Percentiles rank a stretch among this genome's conserved stretches.
Conservation (phyloP, 35 echinoderm and acorn worm genomes). For the Ophioderma brevispina region DNA sequence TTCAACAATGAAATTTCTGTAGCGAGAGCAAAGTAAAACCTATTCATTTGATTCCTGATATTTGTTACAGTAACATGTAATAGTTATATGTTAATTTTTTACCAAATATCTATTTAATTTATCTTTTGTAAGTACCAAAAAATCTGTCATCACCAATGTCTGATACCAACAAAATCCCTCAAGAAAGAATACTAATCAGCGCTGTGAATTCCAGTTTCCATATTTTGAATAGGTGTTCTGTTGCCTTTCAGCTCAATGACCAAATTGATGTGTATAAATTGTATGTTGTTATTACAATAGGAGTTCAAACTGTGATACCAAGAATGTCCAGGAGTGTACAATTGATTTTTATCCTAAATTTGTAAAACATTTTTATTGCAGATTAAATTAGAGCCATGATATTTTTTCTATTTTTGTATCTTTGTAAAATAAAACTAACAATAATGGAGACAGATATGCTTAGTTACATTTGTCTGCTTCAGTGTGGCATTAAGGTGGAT, state of each 20-base stretch:
- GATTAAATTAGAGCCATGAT: conserved; percentile 9
- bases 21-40: background rate
- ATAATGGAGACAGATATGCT: background rate
- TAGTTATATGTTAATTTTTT: too few relatives aligned
- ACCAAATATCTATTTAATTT: conserved; percentile 2
- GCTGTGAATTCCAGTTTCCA: background rate
- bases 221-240: conserved; percentile 9
- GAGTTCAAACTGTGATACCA: background rate
- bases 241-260: conserved; percentile 13
- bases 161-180: conserved; percentile 10
- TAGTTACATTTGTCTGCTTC: background rate
- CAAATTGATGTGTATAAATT: conserved; percentile 19
- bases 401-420: conserved; percentile 13
- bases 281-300: background rate
- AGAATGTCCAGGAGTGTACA: background rate
- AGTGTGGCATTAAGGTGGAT: too few relatives aligned
- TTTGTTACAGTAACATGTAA: too few relatives aligned
- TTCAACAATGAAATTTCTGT: conserved; percentile 13
- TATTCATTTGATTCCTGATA: too few relatives aligned
- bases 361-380: background rate
- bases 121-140: conserved; percentile 7
- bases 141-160: conserved; percentile 4
- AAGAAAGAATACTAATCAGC: conserved; percentile 18
- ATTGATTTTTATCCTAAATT: conserved; percentile 14
- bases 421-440: background rate